Evolutionary conservation across 2,797 vertebrate genomes (phyloP).

Genomic region (Girardinus metallicus): DNA sequence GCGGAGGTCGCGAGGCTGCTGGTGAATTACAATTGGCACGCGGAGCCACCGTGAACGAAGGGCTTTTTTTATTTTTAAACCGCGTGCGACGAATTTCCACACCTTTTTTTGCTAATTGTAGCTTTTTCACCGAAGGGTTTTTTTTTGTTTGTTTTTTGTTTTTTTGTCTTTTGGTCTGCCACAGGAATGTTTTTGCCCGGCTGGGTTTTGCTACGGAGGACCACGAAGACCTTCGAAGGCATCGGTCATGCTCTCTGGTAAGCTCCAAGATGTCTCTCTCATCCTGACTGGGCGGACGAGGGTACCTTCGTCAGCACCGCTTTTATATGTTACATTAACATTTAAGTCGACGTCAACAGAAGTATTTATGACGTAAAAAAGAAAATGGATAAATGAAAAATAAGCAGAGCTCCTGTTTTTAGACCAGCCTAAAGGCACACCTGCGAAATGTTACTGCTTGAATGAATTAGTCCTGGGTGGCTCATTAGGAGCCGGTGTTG

Average conservation of each 20-base stretch:
- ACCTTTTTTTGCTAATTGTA: slow-evolving; percentile 11
- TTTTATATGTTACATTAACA: background rate
- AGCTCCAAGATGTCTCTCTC: slow-evolving; percentile 62
- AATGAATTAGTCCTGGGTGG: slow-evolving; percentile 36
- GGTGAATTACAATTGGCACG: slow-evolving; percentile 71
- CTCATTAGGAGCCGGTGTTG: slow-evolving; percentile 11
- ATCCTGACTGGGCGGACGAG: slow-evolving; percentile 40
- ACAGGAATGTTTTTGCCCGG: slow-evolving; percentile 44
- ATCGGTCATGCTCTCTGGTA: slow-evolving; percentile 77
- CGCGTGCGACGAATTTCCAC: background rate
- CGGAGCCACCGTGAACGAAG: slow-evolving; percentile 38
- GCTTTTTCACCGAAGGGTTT: background rate
- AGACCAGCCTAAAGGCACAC: slow-evolving; percentile 51
- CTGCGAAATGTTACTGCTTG: slow-evolving; percentile 47
- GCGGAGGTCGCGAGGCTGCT: slow-evolving; percentile 64
- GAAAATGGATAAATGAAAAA: background rate
- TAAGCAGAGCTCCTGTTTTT: background rate
- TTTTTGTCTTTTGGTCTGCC: background rate
- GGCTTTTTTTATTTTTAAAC: background rate
- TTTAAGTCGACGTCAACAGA: background rate
- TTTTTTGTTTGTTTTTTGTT: no score
- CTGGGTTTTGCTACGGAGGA: slow-evolving; percentile 51
- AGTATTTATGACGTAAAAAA: background rate
- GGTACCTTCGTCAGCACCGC: slow-evolving; percentile 7
- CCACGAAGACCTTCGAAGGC: slow-evolving; percentile 68